Evolutionary conservation across 2,797 vertebrate species (phyloP).

Genomic region (Sphaeramia orbicularis): DNA sequence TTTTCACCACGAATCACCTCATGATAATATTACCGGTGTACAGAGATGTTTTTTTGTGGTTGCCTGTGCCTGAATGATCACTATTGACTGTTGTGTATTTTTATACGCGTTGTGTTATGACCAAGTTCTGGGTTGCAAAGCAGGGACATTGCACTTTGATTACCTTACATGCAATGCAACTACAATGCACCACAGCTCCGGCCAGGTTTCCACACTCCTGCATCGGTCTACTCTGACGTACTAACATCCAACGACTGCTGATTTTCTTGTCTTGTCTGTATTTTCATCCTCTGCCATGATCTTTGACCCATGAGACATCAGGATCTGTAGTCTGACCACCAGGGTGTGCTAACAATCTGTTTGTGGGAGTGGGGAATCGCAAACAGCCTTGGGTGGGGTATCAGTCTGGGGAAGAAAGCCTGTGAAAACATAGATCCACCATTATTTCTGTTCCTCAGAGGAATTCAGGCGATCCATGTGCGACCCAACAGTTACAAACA

Average conservation of each 20-base stretch:
- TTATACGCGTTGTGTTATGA: constrained; percentile 26
- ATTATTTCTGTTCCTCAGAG: constrained; percentile 2
- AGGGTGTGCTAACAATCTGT: constrained; percentile 36
- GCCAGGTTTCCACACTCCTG: neutral
- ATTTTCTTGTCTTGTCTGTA: neutral
- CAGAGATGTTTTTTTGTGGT: no score
- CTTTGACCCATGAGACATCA: constrained; percentile 3
- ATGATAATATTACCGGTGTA: no score
- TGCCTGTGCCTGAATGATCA: no score
- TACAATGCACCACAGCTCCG: constrained; percentile 95
- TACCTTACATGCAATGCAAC: constrained; percentile 94
- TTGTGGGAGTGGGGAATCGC: neutral
- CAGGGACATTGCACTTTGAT: constrained; percentile 89
- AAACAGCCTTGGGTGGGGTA: neutral
- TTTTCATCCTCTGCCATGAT: constrained; percentile 1
- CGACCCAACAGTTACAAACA: neutral
- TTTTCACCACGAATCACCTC: no score
- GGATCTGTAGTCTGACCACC: constrained; percentile 8
- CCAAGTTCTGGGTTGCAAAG: constrained; percentile 88
- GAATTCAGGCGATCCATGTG: neutral
- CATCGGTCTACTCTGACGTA: neutral
- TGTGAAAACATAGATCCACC: neutral
- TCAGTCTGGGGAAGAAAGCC: neutral
- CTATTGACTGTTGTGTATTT: no score
- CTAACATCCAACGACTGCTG: no score